A percentile compares a stretch with the other conserved stretches of the same genome.
These are phyloP conservation scores for Bembecia ichneumoniformis DNA, from an alignment of 2,888 invertebrate genomes.

Conservation along the genomic window DNA sequence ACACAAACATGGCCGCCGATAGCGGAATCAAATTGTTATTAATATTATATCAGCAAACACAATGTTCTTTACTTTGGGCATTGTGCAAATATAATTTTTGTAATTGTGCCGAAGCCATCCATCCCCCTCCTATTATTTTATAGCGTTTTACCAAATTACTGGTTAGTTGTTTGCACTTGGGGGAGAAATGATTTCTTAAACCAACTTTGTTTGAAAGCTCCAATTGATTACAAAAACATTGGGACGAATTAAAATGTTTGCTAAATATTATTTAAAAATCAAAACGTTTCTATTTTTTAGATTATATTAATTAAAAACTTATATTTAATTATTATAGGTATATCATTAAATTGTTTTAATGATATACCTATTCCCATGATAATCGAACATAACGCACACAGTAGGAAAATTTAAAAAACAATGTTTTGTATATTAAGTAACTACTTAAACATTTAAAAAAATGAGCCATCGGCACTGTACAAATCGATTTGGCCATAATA, in stretches of 20 bases:
- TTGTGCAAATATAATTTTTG: slow-evolving; percentile 61
- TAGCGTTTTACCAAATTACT: slow-evolving; percentile 17
- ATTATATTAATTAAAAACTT: no score
- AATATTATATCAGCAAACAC: slow-evolving; percentile 57
- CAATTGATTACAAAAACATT: slow-evolving; percentile 11
- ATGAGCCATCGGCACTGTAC: no score
- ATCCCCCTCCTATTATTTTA: slow-evolving; percentile 39
- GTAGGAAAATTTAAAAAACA: no score
- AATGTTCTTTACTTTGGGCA: slow-evolving; percentile 40
- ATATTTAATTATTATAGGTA: no score
- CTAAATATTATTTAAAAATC: no score
- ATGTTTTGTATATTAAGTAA: no score
- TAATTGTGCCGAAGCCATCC: slow-evolving; percentile 44
- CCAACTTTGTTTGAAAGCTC: slow-evolving; percentile 20
- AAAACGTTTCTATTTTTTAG: no score
- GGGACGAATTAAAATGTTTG: background rate
- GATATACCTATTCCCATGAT: no score
- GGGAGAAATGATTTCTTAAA: slow-evolving; percentile 33
- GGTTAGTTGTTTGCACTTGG: slow-evolving; percentile 27
- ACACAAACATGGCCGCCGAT: slow-evolving; percentile 61
- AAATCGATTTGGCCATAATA: no score
- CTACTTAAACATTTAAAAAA: no score
- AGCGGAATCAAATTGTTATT: slow-evolving; percentile 61
- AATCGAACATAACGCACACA: no score
- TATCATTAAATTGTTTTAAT: no score